Percentiles rank a stretch among this genome's conserved stretches.
These are phyloP conservation scores for Tangara arthus DNA, from an alignment of 2,797 vertebrate species.

Conservation along the genomic window DNA sequence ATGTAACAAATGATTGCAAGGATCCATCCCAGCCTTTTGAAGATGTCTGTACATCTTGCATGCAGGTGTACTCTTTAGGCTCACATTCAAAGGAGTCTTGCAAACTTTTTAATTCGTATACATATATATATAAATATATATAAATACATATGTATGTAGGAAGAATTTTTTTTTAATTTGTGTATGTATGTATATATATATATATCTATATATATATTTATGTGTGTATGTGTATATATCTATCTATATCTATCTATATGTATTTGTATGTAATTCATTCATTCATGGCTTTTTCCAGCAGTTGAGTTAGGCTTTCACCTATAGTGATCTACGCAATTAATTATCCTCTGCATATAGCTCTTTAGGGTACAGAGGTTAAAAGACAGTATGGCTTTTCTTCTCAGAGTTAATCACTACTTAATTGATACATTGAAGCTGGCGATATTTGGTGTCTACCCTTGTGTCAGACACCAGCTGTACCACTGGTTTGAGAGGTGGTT, in stretches of 20 bases:
- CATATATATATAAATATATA: too few species aligned
- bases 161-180: accelerated
- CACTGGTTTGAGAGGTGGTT: neutral
- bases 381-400: neutral
- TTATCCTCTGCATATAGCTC: neutral
- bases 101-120: neutral
- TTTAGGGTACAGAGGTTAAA: neutral
- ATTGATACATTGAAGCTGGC: neutral
- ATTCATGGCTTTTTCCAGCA: neutral
- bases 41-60: neutral
- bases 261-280: neutral
- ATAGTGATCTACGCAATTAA: neutral
- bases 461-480: neutral
- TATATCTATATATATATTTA: neutral
- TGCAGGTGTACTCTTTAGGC: neutral
- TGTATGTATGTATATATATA: neutral
- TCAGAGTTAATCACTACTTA: neutral
- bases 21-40: neutral
- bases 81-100: neutral
- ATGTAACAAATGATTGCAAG: neutral
- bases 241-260: too few species aligned
- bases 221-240: too few species aligned
- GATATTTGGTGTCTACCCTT: neutral
- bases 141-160: neutral
- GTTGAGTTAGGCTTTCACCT: neutral